A percentile compares a stretch with the other conserved stretches of the same genome.
Conservation (phyloP, 2,888 invertebrate genomes). For the Teleogryllus oceanicus region DNA sequence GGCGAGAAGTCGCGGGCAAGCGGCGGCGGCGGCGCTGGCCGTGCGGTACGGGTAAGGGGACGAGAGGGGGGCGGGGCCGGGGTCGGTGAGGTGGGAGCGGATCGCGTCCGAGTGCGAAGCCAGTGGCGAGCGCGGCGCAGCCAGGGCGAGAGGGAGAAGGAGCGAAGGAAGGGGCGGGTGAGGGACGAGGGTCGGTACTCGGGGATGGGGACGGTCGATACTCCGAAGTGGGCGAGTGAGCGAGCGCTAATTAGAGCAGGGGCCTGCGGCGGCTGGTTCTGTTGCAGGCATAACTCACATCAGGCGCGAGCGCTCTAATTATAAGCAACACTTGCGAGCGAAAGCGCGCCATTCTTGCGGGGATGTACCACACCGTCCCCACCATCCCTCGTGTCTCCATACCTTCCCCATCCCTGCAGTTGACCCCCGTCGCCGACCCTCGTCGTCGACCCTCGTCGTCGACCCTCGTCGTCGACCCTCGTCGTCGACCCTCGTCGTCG, state of each 20-base stretch:
- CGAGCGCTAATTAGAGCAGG: constrained; percentile 6
- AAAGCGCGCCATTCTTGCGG: background rate
- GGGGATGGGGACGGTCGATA: background rate
- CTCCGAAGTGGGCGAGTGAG: background rate
- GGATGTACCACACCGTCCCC: background rate
- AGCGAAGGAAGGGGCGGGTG: background rate
- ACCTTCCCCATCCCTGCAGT: too few species aligned
- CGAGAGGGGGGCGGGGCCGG: background rate
- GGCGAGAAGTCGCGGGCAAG: background rate
- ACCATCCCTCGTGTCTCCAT: background rate
- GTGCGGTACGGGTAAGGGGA: background rate
- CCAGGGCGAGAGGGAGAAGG: background rate
- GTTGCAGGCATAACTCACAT: constrained; percentile 7
- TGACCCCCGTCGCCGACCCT: too few species aligned
- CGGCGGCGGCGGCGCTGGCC: background rate
- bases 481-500: too few species aligned
- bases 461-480: too few species aligned
- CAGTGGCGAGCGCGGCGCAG: background rate
- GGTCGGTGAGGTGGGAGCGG: background rate
- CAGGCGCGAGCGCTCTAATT: background rate
- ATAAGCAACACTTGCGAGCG: constrained; percentile 18
- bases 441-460: too few species aligned
- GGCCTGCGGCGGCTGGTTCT: background rate
- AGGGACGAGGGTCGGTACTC: background rate
- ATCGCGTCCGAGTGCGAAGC: background rate